Conservation (phyloP, 2,797 vertebrate genomes). For the Alcedo atthis region DNA sequence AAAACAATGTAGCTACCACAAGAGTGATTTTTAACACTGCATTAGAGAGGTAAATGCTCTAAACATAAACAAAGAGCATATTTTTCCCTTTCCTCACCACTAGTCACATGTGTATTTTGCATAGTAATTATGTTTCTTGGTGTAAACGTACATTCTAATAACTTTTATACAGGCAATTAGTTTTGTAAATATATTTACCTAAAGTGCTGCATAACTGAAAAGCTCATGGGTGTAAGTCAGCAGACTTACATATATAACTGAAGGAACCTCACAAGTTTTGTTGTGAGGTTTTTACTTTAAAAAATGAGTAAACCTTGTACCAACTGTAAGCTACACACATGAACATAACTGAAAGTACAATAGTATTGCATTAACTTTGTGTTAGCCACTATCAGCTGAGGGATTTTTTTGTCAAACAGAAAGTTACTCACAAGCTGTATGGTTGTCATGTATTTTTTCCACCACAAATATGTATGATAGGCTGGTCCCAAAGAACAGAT, state of each 20-base stretch:
- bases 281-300: neutral
- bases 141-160: neutral
- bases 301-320: neutral
- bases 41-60: neutral
- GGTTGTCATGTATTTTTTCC: slow-evolving; percentile 96
- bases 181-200: neutral
- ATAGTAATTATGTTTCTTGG: neutral
- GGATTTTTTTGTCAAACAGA: neutral
- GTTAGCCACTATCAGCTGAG: neutral
- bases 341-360: neutral
- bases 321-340: neutral
- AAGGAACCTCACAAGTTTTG: neutral
- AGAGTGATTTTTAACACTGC: neutral
- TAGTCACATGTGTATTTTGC: neutral
- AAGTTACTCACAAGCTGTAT: slow-evolving; percentile 90
- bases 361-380: neutral
- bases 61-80: neutral
- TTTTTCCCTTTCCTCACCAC: neutral
- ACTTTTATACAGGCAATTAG: neutral
- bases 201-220: neutral
- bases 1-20: neutral
- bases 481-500: slow-evolving; percentile 91
- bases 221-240: neutral
- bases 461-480: slow-evolving; percentile 95
- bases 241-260: neutral